Conservation (phyloP, 1,140 invertebrate species). For the Heliconius melpomene region DNA sequence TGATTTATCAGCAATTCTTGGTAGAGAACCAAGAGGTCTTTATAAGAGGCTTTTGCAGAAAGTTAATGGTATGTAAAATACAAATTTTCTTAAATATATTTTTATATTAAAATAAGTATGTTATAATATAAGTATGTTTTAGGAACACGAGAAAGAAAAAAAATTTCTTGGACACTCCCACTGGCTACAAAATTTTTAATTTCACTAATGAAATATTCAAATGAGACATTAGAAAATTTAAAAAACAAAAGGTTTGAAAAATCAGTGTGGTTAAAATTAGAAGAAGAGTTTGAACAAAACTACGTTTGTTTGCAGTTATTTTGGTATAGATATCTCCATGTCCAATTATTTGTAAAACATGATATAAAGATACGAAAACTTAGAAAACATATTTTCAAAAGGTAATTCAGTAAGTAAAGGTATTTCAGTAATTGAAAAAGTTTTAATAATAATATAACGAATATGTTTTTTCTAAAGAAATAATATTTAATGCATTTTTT, state of each 20-base stretch:
- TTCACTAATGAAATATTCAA: constrained; percentile 51
- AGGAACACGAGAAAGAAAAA: constrained; percentile 55
- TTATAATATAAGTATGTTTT: constrained; percentile 23
- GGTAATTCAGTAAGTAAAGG: constrained; percentile 46
- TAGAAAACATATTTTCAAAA: constrained; percentile 51
- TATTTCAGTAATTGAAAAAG: neutral
- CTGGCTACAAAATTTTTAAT: constrained; percentile 60
- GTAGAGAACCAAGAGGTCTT: constrained; percentile 62
- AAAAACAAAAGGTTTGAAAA: constrained; percentile 58
- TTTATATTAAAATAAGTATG: neutral
- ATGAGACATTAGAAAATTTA: constrained; percentile 54
- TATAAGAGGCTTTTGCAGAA: constrained; percentile 53
- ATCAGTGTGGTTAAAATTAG: constrained; percentile 58
- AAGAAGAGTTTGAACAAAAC: constrained; percentile 57
- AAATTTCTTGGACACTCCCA: constrained; percentile 56
- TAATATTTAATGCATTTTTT: neutral
- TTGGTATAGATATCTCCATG: constrained; percentile 60
- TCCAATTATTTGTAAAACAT: constrained; percentile 60
- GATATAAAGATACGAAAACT: constrained; percentile 56
- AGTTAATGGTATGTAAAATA: constrained; percentile 48
- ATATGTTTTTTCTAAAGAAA: neutral
- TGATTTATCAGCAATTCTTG: constrained; percentile 54
- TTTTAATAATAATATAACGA: too few species aligned
- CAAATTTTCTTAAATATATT: neutral
- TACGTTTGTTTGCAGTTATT: constrained; percentile 53